Evolutionary conservation across 2,113 vertebrate genomes (phyloP).

Genomic region (Carollia perspicillata): DNA sequence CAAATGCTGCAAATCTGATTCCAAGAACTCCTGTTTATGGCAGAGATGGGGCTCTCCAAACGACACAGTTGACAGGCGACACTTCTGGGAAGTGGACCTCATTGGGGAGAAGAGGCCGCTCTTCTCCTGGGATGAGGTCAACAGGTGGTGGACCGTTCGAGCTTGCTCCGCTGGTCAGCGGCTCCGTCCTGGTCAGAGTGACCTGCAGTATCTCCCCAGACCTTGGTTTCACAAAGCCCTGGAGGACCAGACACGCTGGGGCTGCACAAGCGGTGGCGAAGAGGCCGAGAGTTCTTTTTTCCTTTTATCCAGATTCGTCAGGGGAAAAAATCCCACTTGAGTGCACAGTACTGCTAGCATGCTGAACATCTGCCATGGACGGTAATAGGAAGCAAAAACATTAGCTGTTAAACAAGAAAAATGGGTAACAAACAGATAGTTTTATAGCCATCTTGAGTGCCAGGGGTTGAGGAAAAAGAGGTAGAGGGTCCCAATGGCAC

Average conservation of each 20-base stretch:
- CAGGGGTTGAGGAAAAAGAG: background rate
- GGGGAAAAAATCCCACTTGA: background rate
- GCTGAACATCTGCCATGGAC: background rate
- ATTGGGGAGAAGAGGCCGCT: background rate
- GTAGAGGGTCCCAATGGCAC: background rate
- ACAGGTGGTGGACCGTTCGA: rapidly evolving
- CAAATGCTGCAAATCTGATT: conserved; percentile 43
- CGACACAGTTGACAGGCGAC: rapidly evolving
- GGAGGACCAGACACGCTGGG: background rate
- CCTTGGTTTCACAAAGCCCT: background rate
- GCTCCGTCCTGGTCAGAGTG: background rate
- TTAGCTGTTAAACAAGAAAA: background rate
- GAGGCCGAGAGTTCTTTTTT: background rate
- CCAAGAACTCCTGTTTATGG: background rate
- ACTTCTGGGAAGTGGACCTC: background rate
- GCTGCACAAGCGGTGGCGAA: background rate
- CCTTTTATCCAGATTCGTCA: background rate
- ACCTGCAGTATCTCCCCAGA: background rate
- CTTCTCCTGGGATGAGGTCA: background rate
- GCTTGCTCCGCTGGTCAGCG: background rate
- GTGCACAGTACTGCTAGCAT: background rate
- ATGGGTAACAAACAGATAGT: background rate
- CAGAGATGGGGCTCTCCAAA: background rate
- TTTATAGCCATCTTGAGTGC: background rate
- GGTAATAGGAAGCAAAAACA: background rate